These are phyloP conservation scores for Gymnocypris eckloni DNA, from an alignment of 2,797 vertebrate species.

Conservation along the genomic window DNA sequence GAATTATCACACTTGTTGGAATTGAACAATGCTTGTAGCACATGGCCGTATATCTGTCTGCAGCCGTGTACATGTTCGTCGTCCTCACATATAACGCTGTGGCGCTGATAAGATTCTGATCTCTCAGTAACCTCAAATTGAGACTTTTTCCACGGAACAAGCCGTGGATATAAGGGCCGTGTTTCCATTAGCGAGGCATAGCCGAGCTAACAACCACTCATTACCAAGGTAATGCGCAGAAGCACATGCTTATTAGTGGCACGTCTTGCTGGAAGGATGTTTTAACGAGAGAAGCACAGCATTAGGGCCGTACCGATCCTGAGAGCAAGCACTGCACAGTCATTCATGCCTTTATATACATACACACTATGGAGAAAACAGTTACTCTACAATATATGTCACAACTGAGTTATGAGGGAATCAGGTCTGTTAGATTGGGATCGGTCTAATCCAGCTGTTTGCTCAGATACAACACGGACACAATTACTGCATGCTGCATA, in stretches of 20 bases:
- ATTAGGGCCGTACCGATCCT: slow-evolving; percentile 63
- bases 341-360: not conserved
- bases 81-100: slow-evolving; percentile 51
- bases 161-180: slow-evolving; percentile 9
- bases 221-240: slow-evolving; percentile 61
- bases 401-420: not conserved
- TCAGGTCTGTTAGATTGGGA: not conserved
- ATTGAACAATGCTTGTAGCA: slow-evolving; percentile 31
- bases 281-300: slow-evolving; percentile 65
- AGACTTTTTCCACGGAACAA: slow-evolving; percentile 17
- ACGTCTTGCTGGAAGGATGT: slow-evolving; percentile 61
- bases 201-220: slow-evolving; percentile 58
- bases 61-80: slow-evolving; percentile 57
- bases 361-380: not conserved
- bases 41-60: slow-evolving; percentile 44
- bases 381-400: not conserved
- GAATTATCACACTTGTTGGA: slow-evolving; percentile 18
- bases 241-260: slow-evolving; percentile 67
- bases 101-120: slow-evolving; percentile 33
- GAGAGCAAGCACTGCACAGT: not conserved
- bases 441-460: not conserved
- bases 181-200: slow-evolving; percentile 50
- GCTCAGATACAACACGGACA: not conserved
- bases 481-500: not conserved
- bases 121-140: slow-evolving; percentile 13